Conservation (phyloP, 2,797 vertebrate species). For the Lacerta agilis region DNA sequence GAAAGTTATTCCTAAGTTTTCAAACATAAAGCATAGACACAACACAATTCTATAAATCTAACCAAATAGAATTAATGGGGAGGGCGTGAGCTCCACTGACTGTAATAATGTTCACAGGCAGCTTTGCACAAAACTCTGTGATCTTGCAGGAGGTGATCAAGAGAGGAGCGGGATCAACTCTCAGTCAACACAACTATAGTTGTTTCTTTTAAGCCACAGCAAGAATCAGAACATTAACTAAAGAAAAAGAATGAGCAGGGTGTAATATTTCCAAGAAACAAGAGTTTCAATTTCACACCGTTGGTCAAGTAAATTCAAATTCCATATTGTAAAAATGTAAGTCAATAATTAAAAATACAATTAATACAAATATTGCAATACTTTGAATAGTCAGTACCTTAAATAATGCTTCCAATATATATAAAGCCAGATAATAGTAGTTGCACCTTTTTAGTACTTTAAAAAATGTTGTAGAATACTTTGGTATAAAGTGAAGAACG, state of each 20-base stretch:
- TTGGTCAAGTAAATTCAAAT: neutral
- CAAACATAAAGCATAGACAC: neutral
- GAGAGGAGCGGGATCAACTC: neutral
- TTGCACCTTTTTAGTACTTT: slow-evolving; percentile 34
- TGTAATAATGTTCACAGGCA: too few species aligned
- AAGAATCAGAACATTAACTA: neutral
- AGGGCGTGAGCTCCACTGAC: too few species aligned
- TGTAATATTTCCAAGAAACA: neutral
- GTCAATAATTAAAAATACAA: neutral
- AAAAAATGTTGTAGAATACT: neutral
- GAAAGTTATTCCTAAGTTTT: neutral
- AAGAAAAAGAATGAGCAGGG: neutral
- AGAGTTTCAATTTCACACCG: neutral
- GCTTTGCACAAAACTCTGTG: neutral
- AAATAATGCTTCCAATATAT: slow-evolving; percentile 54
- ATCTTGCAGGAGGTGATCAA: neutral
- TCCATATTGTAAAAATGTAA: neutral
- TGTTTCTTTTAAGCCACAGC: neutral
- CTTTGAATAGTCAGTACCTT: slow-evolving; percentile 59
- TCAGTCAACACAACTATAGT: neutral
- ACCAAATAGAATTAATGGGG: too few species aligned
- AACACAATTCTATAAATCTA: neutral
- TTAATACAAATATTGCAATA: neutral
- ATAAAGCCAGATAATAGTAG: slow-evolving; percentile 56
- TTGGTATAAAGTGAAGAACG: slow-evolving; percentile 37